A percentile compares a stretch with the other conserved stretches of the same genome.
These are phyloP conservation scores for Drosophila varians DNA, from an alignment of 1,140 invertebrate genomes.

Conservation along the genomic window DNA sequence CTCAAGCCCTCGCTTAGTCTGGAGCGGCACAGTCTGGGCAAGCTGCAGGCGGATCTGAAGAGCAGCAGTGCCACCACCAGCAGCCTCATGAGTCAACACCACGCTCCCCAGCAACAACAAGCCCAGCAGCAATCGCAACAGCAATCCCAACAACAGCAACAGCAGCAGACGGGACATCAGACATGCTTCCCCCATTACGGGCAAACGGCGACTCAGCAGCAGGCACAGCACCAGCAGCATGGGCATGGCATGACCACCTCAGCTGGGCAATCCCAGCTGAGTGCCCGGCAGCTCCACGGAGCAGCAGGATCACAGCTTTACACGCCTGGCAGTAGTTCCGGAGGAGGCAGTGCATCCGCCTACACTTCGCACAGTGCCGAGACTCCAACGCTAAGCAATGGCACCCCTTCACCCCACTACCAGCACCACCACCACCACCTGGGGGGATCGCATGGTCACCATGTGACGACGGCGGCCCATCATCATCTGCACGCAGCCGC, in stretches of 20 bases:
- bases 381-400: slow-evolving; percentile 67
- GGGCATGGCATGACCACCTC: slow-evolving; percentile 31
- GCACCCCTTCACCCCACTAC: slow-evolving; percentile 78
- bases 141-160: slow-evolving; percentile 27
- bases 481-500: slow-evolving; percentile 71
- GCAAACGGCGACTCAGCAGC: slow-evolving; percentile 47
- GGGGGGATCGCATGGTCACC: slow-evolving; percentile 58
- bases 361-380: slow-evolving; percentile 65
- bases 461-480: slow-evolving; percentile 71
- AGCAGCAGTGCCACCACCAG: slow-evolving; percentile 28
- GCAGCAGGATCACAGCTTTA: slow-evolving; percentile 51
- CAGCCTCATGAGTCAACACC: slow-evolving; percentile 58
- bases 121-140: slow-evolving; percentile 81
- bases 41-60: slow-evolving; percentile 70
- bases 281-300: slow-evolving; percentile 55
- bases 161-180: slow-evolving; percentile 38
- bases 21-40: slow-evolving; percentile 70
- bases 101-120: slow-evolving; percentile 66
- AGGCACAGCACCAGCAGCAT: slow-evolving; percentile 43
- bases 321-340: slow-evolving; percentile 60
- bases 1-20: slow-evolving; percentile 72
- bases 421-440: slow-evolving; percentile 78
- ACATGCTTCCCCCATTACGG: slow-evolving; percentile 57
- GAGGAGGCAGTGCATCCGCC: slow-evolving; percentile 53
- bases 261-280: slow-evolving; percentile 49